Evolutionary conservation across 1,140 invertebrate genomes (phyloP), one percentile per base, ranked within the genome.

Genomic region (Hycleus cichorii): DNA sequence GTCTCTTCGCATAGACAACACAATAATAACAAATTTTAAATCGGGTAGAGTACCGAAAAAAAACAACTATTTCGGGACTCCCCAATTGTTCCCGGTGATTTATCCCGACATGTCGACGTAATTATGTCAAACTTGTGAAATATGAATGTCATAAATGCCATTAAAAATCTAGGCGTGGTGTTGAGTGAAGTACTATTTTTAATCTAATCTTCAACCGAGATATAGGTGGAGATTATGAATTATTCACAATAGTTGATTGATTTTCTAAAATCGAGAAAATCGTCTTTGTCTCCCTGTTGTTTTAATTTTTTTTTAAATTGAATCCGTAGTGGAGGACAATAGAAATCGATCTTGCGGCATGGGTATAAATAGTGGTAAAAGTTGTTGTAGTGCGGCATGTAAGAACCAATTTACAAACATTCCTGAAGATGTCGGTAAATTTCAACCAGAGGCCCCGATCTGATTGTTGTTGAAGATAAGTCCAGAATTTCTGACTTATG

Each of bases 341-440:
- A 63, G 62, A 57, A 63, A 63, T 63, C 58, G 62, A 63, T 63
- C 62, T 63, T 26, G 48, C 25, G 47, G 46, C 49, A 47, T 53
- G 18, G 18, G 18, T 60, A 60, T 57, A 63, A 63, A 63, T 63
- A 63, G 53, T 44, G 52, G 58, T 59, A 56, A 57, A 39, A 63
- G 60, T 64, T 66, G 18, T 6, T 39, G 64, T 65, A 65, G 58
- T 57, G 64, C 65, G 65, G 67, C 65, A 60, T 69, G 67, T 69
- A 66, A 69, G 65, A 59, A 67, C 67, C 67, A 69, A 69, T 69
- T 69, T 69, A 69, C 64, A 64, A 64, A 64, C 67, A 69, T 69
- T 69, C 67, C 62, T 58, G 47, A 59, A 63, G 65, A 64, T 64
- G 65, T 62, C 65, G 63, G 62, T 60, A 68, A 62, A 62, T 64